A percentile compares a stretch with the other conserved stretches of the same genome.
phyloP scores from a whole-genome alignment of 2,888 invertebrate species.

The Ischnura elegans region DNA sequence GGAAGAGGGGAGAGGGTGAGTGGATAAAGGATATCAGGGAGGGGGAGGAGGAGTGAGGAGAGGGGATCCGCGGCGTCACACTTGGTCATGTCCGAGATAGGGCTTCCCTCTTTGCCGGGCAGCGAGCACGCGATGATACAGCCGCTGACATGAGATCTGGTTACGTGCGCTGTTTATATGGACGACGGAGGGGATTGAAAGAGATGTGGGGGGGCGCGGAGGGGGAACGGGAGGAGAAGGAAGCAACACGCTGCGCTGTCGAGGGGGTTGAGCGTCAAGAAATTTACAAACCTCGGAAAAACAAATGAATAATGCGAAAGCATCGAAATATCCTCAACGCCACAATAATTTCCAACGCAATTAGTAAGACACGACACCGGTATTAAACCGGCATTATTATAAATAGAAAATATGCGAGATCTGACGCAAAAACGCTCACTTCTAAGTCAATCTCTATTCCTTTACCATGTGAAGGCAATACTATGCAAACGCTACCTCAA shows the following conservation, averaged over 20 bases:
- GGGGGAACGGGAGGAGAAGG: neutral
- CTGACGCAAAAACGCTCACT: too few relatives aligned
- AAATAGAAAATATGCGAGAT: too few relatives aligned
- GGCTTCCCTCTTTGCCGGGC: neutral
- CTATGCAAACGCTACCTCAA: too few relatives aligned
- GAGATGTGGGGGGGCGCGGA: neutral
- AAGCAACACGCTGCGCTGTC: neutral
- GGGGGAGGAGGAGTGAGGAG: neutral
- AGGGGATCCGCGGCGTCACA: neutral
- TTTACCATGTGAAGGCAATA: too few relatives aligned
- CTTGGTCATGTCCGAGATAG: neutral
- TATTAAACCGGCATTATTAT: too few relatives aligned
- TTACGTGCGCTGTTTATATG: neutral
- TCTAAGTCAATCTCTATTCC: too few relatives aligned
- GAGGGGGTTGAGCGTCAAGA: neutral
- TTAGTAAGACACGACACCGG: too few relatives aligned
- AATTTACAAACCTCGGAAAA: slow-evolving; percentile 10
- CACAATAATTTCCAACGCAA: too few relatives aligned
- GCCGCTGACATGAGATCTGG: slow-evolving; percentile 14
- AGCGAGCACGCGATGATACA: neutral
- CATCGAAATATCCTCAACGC: too few relatives aligned
- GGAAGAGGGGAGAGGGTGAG: neutral
- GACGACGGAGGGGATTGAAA: neutral
- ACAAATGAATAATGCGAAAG: neutral
- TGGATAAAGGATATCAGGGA: neutral